Percentiles rank a stretch among this genome's conserved stretches.
Evolutionary conservation across 2,888 invertebrate species (phyloP).

Genomic region (Ferdinandea cuprea): DNA sequence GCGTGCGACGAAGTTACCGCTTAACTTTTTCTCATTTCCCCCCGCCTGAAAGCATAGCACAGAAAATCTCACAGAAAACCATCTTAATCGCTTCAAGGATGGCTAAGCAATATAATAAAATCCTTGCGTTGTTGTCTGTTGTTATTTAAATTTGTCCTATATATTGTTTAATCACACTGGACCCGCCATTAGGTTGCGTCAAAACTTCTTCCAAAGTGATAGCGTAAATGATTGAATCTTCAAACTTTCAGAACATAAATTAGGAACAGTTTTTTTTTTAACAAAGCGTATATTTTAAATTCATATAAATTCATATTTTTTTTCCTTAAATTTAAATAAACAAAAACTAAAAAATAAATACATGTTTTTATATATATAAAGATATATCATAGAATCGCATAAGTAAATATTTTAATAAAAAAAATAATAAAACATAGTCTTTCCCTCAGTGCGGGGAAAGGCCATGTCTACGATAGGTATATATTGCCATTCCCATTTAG

Average conservation of each 20-base stretch:
- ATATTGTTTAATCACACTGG: slow-evolving; percentile 8
- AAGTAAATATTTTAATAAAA: slow-evolving; percentile 37
- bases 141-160: slow-evolving; percentile 47
- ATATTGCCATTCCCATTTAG: slow-evolving; percentile 71
- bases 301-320: slow-evolving; percentile 66
- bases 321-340: slow-evolving; percentile 49
- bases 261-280: slow-evolving; percentile 26
- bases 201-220: slow-evolving; percentile 30
- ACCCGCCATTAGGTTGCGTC: slow-evolving; percentile 36
- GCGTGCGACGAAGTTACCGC: slow-evolving; percentile 62
- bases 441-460: slow-evolving; percentile 40
- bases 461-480: slow-evolving; percentile 43
- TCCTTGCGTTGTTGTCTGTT: slow-evolving; percentile 14
- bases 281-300: slow-evolving; percentile 63
- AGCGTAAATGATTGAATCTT: slow-evolving; percentile 51
- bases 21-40: slow-evolving; percentile 71
- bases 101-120: slow-evolving; percentile 44
- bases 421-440: slow-evolving; percentile 52
- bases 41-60: slow-evolving; percentile 30
- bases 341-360: slow-evolving; percentile 68
- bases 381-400: slow-evolving; percentile 38
- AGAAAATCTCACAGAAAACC: slow-evolving; percentile 16
- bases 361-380: slow-evolving; percentile 17
- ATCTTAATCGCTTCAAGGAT: slow-evolving; percentile 56
- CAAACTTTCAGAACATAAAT: not conserved